A percentile compares a stretch with the other conserved stretches of the same genome.
Conservation (phyloP, 2,888 invertebrate genomes). For the Biston betularia region DNA sequence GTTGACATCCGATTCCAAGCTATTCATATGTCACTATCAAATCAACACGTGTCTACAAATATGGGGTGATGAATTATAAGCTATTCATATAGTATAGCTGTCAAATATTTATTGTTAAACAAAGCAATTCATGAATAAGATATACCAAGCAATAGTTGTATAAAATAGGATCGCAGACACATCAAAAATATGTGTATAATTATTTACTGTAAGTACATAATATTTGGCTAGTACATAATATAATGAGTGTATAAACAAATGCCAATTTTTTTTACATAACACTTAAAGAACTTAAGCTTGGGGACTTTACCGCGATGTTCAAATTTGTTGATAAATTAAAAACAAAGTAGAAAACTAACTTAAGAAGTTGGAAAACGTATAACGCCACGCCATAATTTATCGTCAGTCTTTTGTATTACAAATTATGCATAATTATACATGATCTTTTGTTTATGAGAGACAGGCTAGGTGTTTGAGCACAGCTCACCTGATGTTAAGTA, state of each 20-base stretch:
- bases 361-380: no score
- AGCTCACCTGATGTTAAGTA: no score
- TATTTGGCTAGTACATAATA: constrained; percentile 7
- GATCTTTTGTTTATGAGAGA: no score
- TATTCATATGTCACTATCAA: constrained; percentile 68
- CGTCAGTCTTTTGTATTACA: no score
- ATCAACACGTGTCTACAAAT: constrained; percentile 64
- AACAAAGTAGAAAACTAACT: no score
- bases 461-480: no score
- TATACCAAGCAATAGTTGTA: no score
- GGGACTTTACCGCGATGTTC: constrained; percentile 7
- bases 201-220: not conserved
- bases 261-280: constrained; percentile 7
- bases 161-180: no score
- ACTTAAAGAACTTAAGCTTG: not conserved
- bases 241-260: constrained; percentile 4
- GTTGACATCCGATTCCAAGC: constrained; percentile 18
- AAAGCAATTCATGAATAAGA: not conserved
- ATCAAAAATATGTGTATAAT: not conserved
- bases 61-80: constrained; percentile 61
- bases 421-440: no score
- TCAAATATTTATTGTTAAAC: not conserved
- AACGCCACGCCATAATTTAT: no score
- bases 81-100: not conserved
- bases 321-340: no score